phyloP scores from a whole-genome alignment of 35 echinoderm and acorn worm genomes.

The Stichopus chloronotus region DNA sequence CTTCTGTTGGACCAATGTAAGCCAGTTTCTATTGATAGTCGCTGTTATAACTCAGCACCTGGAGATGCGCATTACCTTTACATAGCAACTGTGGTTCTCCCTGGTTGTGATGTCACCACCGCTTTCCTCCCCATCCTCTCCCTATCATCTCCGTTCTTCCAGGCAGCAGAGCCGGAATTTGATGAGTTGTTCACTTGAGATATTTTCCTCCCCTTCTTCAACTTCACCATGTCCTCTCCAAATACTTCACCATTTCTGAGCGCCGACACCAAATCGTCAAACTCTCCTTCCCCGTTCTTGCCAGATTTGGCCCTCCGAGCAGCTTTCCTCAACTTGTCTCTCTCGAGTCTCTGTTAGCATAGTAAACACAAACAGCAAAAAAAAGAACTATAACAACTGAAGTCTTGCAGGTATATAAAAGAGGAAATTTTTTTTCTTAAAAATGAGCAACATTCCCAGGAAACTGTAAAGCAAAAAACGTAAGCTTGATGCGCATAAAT shows the following conservation, averaged over 20 bases:
- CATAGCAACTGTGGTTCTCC: conserved; percentile 43
- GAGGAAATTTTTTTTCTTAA: too few relatives aligned
- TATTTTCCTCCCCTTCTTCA: conserved; percentile 39
- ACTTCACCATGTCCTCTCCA: conserved; percentile 86
- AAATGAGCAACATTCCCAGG: too few relatives aligned
- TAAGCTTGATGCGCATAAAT: too few relatives aligned
- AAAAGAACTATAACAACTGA: background rate
- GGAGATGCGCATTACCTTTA: background rate
- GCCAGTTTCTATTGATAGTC: too few relatives aligned
- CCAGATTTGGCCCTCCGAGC: conserved; percentile 38
- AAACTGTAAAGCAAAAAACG: too few relatives aligned
- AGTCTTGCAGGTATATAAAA: background rate
- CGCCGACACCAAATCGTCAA: conserved; percentile 97
- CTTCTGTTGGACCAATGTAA: too few relatives aligned
- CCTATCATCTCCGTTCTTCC: conserved; percentile 58
- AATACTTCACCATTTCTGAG: conserved; percentile 97
- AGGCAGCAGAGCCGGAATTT: conserved; percentile 23
- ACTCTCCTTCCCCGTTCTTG: conserved; percentile 80
- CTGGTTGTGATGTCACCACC: conserved; percentile 65
- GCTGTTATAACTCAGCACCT: too few relatives aligned
- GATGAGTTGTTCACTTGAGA: conserved; percentile 73
- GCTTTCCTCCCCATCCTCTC: conserved; percentile 46
- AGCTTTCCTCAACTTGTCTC: conserved; percentile 63
- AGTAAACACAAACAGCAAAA: background rate
- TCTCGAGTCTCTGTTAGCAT: conserved; percentile 60